Conservation (phyloP, 2,888 invertebrate species). For the Julus scandinavius region DNA sequence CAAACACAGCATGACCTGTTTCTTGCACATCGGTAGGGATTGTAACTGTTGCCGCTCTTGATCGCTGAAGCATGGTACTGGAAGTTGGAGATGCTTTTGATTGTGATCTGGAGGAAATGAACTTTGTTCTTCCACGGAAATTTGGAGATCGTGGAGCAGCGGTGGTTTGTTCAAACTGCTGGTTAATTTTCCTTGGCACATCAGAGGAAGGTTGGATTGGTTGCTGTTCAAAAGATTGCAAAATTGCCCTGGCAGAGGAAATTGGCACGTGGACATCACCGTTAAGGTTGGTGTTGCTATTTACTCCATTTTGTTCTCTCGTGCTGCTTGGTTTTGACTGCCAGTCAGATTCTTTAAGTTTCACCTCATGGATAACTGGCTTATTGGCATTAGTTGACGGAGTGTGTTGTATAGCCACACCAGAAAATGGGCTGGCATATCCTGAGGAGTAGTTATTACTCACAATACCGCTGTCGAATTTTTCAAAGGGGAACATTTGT, state of each 20-base stretch:
- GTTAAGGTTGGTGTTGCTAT: neutral
- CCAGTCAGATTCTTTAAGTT: neutral
- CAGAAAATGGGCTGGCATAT: neutral
- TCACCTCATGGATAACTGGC: neutral
- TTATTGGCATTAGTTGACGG: neutral
- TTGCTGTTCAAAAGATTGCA: neutral
- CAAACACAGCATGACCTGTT: neutral
- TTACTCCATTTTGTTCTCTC: neutral
- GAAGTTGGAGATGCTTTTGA: neutral
- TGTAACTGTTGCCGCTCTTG: neutral
- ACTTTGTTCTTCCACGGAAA: neutral
- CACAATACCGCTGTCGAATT: neutral
- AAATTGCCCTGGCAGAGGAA: neutral
- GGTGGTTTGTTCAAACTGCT: neutral
- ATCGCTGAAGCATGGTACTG: neutral
- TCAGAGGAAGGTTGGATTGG: neutral
- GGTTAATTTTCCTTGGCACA: neutral
- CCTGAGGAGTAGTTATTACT: neutral
- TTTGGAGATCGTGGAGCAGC: neutral
- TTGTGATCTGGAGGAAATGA: neutral
- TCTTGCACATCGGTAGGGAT: neutral
- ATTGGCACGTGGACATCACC: neutral
- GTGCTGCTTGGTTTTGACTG: neutral
- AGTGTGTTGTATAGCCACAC: neutral
- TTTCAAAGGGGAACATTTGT: slow-evolving; percentile 51